These are phyloP conservation scores for Dorcus hopei DNA, from an alignment of 2,888 invertebrate species.

Conservation along the genomic window DNA sequence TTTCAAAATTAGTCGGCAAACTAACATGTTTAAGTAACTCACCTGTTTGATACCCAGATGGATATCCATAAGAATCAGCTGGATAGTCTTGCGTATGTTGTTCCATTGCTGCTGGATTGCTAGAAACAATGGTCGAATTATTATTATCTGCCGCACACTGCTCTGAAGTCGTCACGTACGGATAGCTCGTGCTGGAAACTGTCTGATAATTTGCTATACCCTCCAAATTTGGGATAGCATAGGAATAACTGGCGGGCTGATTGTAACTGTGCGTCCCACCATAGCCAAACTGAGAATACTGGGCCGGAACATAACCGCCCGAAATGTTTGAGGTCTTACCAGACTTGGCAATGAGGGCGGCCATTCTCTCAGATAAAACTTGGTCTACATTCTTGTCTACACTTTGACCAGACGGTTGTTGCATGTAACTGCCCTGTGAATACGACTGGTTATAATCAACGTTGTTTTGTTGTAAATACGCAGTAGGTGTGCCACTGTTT, in stretches of 20 bases:
- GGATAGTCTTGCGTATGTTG: too few species aligned
- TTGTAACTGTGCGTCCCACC: slow-evolving; percentile 16
- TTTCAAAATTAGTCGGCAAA: too few species aligned
- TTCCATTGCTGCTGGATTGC: too few species aligned
- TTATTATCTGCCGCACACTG: slow-evolving; percentile 5
- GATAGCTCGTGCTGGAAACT: slow-evolving; percentile 21
- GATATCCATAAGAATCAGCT: background rate
- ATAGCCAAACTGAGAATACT: slow-evolving; percentile 19
- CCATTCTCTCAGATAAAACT: slow-evolving; percentile 28
- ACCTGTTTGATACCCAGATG: background rate
- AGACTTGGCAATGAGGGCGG: slow-evolving; percentile 23
- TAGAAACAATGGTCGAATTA: background rate
- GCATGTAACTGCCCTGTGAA: slow-evolving; percentile 2
- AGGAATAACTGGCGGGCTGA: slow-evolving; percentile 11
- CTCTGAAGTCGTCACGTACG: slow-evolving; percentile 19
- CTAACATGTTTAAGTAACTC: too few species aligned
- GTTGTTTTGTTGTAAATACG: too few species aligned
- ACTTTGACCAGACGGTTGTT: background rate
- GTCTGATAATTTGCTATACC: slow-evolving; percentile 15
- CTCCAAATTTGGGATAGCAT: slow-evolving; percentile 7
- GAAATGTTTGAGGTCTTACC: slow-evolving; percentile 3
- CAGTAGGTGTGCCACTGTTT: too few species aligned
- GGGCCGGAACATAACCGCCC: slow-evolving; percentile 2
- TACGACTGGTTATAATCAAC: background rate
- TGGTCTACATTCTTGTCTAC: slow-evolving; percentile 25